phyloP scores from a whole-genome alignment of 2,113 vertebrate genomes.

The Edolisoma coerulescens region DNA sequence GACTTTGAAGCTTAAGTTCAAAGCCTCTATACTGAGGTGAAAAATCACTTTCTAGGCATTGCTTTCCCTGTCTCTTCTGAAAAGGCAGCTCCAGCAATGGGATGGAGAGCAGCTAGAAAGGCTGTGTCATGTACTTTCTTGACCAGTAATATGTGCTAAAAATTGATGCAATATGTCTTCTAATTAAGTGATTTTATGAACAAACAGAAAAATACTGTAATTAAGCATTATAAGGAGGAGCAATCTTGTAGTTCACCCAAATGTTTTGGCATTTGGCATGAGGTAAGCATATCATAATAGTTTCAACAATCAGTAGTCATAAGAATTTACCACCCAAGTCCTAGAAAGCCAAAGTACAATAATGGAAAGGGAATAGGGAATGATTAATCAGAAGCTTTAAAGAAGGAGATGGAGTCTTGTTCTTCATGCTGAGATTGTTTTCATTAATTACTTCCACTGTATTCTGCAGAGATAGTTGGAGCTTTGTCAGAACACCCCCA shows the following conservation, averaged over 20 bases:
- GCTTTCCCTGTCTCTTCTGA: background rate
- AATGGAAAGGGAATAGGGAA: background rate
- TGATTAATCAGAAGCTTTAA: background rate
- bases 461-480: background rate
- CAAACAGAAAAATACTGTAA: background rate
- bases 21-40: background rate
- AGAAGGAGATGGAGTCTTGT: background rate
- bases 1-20: constrained; percentile 37
- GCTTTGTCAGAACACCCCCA: background rate
- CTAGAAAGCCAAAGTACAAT: background rate
- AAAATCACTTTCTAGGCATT: background rate
- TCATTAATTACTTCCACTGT: background rate
- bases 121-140: background rate
- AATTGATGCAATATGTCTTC: background rate
- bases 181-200: background rate
- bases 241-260: background rate
- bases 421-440: background rate
- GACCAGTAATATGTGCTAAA: background rate
- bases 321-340: background rate
- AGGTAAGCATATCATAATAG: background rate
- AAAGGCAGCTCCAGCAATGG: background rate
- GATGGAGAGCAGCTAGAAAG: background rate
- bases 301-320: background rate
- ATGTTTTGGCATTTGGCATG: background rate
- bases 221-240: background rate